Conservation (phyloP, 2,113 vertebrate genomes). For the Rhadina sibilatrix region DNA sequence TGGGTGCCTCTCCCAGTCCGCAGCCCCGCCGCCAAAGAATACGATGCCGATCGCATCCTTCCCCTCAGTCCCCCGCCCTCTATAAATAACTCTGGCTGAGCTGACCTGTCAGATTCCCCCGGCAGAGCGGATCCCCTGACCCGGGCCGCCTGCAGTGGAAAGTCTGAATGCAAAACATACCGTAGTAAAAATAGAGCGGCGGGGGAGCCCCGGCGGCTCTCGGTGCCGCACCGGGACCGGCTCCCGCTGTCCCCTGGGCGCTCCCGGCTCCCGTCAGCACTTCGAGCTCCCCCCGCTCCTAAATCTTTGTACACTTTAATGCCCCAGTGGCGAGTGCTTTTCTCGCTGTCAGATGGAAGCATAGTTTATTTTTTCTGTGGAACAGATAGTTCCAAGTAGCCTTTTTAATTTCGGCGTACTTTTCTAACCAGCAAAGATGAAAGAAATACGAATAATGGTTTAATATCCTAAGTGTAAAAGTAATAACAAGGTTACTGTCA, state of each 20-base stretch:
- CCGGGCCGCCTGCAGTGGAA: constrained; percentile 64
- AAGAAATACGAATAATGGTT: background rate
- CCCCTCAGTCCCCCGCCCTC: background rate
- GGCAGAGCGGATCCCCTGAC: constrained; percentile 42
- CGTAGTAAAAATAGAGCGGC: constrained; percentile 71
- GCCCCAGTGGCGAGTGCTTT: background rate
- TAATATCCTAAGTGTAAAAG: background rate
- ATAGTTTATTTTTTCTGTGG: background rate
- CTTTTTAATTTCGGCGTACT: background rate
- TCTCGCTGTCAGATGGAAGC: background rate
- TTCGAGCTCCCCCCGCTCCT: background rate
- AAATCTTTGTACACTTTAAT: fast-evolving
- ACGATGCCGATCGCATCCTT: background rate
- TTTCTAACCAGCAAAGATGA: background rate
- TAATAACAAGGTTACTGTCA: background rate
- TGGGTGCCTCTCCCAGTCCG: background rate
- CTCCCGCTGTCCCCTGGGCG: background rate
- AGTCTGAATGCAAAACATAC: constrained; percentile 71
- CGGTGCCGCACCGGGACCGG: background rate
- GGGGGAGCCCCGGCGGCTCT: background rate
- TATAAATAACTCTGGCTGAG: constrained; percentile 73
- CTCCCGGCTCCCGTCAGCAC: no score
- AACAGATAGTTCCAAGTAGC: background rate
- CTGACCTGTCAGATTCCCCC: constrained; percentile 69
- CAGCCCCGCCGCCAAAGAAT: background rate